Conservation (phyloP, 2,797 vertebrate species). For the Sternarchorhynchus goeldii region DNA sequence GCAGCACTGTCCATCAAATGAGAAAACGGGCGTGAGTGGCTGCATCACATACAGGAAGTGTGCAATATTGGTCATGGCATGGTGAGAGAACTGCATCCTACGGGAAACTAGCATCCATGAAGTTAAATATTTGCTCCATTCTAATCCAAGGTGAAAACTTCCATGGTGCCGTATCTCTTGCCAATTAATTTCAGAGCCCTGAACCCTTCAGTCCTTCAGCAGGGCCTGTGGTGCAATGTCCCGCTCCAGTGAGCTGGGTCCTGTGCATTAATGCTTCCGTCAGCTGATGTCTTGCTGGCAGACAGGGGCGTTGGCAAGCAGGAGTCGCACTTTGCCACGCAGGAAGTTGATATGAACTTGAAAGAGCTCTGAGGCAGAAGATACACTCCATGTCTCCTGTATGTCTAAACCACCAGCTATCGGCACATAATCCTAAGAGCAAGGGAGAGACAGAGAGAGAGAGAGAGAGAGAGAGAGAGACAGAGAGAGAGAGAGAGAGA, state of each 20-base stretch:
- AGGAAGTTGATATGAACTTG: conserved; percentile 84
- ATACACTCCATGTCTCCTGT: conserved; percentile 72
- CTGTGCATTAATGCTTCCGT: conserved; percentile 56
- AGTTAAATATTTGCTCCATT: conserved; percentile 22
- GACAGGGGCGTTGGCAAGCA: conserved; percentile 72
- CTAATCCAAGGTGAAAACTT: conserved; percentile 38
- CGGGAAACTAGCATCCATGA: conserved; percentile 32
- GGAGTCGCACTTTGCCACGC: conserved; percentile 83
- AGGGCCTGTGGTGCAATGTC: conserved; percentile 60
- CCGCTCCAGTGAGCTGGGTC: conserved; percentile 61
- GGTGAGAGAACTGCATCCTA: conserved; percentile 31
- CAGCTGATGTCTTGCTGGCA: conserved; percentile 82
- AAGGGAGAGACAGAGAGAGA: conserved; percentile 13
- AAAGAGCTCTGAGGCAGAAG: conserved; percentile 78
- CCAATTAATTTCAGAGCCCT: conserved; percentile 37
- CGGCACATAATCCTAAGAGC: conserved; percentile 71
- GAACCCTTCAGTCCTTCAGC: conserved; percentile 43
- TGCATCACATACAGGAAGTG: conserved; percentile 27
- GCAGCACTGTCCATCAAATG: conserved; percentile 35
- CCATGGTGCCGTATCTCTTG: conserved; percentile 47
- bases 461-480: conserved; percentile 20
- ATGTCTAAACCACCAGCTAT: conserved; percentile 53
- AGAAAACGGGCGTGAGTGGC: conserved; percentile 41
- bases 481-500: background rate
- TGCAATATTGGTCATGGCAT: conserved; percentile 32